A percentile compares a stretch with the other conserved stretches of the same genome.
Evolutionary conservation across 2,888 invertebrate genomes (phyloP).

Genomic region (Bellardia bayeri): DNA sequence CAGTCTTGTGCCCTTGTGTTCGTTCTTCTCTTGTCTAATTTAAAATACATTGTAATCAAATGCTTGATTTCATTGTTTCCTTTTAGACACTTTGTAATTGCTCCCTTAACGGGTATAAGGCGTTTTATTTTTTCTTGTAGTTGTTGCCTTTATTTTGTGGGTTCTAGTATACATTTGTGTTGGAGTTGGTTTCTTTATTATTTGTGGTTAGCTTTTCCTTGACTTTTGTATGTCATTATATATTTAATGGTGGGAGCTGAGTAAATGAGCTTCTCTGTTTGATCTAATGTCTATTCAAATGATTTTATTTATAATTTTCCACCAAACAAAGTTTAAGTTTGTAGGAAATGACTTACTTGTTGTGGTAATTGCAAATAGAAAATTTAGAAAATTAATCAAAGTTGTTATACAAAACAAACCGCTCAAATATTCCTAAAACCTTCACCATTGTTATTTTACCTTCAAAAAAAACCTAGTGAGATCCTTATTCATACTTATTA

Average conservation of each 20-base stretch:
- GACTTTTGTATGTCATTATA: slow-evolving; percentile 43
- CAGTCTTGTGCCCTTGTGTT: slow-evolving; percentile 33
- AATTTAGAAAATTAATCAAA: no score
- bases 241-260: slow-evolving; percentile 1
- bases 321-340: neutral
- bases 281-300: slow-evolving; percentile 2
- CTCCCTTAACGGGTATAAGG: slow-evolving; percentile 59
- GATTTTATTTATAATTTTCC: slow-evolving; percentile 7
- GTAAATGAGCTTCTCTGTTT: slow-evolving; percentile 15
- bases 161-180: slow-evolving; percentile 34
- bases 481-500: no score
- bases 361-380: no score
- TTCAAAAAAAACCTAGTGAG: no score
- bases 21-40: slow-evolving; percentile 60
- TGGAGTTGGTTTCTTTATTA: slow-evolving; percentile 2
- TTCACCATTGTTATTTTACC: no score
- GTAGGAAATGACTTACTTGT: neutral
- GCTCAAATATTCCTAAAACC: no score
- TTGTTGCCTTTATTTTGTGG: slow-evolving; percentile 9
- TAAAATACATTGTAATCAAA: slow-evolving; percentile 72
- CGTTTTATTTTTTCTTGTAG: slow-evolving; percentile 42
- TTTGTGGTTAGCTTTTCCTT: slow-evolving; percentile 35
- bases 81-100: slow-evolving; percentile 68
- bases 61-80: slow-evolving; percentile 72
- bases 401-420: no score